These are phyloP conservation scores for Girardia tigrina DNA, from an alignment of 2,888 invertebrate species.

Conservation along the genomic window DNA sequence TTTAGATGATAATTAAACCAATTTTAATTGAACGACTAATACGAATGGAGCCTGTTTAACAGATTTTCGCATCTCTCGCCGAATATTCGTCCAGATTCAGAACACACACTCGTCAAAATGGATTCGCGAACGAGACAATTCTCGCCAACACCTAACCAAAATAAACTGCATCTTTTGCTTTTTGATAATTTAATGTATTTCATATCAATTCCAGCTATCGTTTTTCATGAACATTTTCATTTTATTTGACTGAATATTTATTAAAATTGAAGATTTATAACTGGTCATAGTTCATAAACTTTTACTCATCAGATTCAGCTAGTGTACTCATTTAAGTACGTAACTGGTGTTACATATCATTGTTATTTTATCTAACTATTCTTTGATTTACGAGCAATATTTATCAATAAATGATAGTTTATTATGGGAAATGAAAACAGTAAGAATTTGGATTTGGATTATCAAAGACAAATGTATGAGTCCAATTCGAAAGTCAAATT, in stretches of 20 bases:
- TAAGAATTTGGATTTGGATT: background rate
- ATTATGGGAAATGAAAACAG: conserved; percentile 17
- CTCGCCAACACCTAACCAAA: background rate
- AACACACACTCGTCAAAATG: background rate
- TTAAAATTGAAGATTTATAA: conserved; percentile 1
- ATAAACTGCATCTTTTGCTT: background rate
- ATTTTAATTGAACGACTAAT: background rate
- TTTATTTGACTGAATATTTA: background rate
- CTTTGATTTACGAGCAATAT: background rate
- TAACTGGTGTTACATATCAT: background rate
- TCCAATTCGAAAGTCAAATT: background rate
- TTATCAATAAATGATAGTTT: background rate
- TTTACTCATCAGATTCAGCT: conserved; percentile 7
- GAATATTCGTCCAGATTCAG: background rate
- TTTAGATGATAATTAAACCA: background rate
- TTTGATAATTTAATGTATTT: background rate
- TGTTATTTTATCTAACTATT: background rate
- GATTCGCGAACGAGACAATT: background rate
- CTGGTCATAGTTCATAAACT: conserved; percentile 11
- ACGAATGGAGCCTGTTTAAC: background rate
- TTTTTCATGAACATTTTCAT: background rate
- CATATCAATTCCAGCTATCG: background rate
- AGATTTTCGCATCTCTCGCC: background rate
- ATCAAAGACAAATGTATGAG: background rate
- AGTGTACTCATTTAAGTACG: conserved; percentile 16